phyloP scores from a whole-genome alignment of 35 echinoderm and acorn worm genomes.

The Anneissia japonica region DNA sequence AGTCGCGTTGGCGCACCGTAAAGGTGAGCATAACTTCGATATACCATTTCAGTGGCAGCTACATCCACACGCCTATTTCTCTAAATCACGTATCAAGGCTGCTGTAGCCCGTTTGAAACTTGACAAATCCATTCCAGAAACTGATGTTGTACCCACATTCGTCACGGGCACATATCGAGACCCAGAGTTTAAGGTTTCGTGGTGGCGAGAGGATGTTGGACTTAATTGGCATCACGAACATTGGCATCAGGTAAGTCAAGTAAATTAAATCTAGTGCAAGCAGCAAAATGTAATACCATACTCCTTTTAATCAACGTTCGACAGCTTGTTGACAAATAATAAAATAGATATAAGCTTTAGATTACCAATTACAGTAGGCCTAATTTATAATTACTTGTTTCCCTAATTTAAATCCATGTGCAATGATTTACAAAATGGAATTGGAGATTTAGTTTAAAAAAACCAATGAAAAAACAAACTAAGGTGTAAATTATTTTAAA shows the following conservation, averaged over 20 bases:
- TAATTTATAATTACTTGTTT: not conserved
- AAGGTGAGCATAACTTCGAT: conserved; percentile 1
- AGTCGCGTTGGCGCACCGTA: conserved; percentile 30
- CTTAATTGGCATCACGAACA: conserved; percentile 37
- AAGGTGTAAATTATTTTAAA: too few species aligned
- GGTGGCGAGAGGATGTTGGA: conserved; percentile 45
- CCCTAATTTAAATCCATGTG: not conserved
- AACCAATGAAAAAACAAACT: too few species aligned
- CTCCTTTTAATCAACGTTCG: too few species aligned
- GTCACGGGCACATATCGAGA: conserved; percentile 25
- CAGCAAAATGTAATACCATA: too few species aligned
- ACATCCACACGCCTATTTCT: conserved; percentile 14
- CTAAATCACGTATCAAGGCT: not conserved
- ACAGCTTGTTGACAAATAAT: too few species aligned
- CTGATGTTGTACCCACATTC: not conserved
- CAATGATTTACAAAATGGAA: not conserved
- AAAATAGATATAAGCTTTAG: too few species aligned
- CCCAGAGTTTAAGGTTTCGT: conserved; percentile 52
- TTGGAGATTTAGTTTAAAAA: too few species aligned
- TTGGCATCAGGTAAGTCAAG: conserved; percentile 46
- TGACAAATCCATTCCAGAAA: not conserved
- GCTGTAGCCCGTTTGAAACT: not conserved
- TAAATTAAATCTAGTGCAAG: too few species aligned
- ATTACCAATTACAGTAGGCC: too few species aligned
- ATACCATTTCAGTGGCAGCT: conserved; percentile 39